Conservation (phyloP, 2,888 invertebrate species). For the Graphium colonna region DNA sequence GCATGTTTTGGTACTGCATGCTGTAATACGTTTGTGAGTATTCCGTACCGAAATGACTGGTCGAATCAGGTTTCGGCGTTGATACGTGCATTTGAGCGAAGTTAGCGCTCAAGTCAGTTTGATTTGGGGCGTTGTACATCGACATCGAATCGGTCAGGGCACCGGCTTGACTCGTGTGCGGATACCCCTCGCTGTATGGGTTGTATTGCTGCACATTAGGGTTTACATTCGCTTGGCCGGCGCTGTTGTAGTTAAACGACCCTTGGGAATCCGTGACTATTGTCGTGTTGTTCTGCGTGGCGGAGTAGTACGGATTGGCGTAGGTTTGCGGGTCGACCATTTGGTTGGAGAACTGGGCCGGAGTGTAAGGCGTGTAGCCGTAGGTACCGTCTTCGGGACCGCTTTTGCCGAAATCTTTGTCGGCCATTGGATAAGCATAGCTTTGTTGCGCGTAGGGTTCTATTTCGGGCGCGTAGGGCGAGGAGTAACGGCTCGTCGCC, state of each 20-base stretch:
- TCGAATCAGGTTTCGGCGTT: slow-evolving; percentile 43
- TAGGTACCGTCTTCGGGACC: slow-evolving; percentile 44
- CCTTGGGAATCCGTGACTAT: slow-evolving; percentile 56
- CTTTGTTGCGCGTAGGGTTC: slow-evolving; percentile 46
- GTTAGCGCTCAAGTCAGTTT: slow-evolving; percentile 48
- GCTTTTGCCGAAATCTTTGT: slow-evolving; percentile 50
- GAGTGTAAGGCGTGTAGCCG: slow-evolving; percentile 58
- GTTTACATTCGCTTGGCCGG: slow-evolving; percentile 34
- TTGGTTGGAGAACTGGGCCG: slow-evolving; percentile 53
- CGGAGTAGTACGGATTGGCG: slow-evolving; percentile 59
- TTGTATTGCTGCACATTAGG: slow-evolving; percentile 32
- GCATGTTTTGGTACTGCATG: slow-evolving; percentile 53
- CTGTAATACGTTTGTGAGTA: slow-evolving; percentile 64
- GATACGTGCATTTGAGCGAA: slow-evolving; percentile 65
- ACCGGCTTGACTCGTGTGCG: slow-evolving; percentile 34
- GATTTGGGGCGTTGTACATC: slow-evolving; percentile 36
- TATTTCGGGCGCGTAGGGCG: slow-evolving; percentile 47
- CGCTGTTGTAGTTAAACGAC: slow-evolving; percentile 32
- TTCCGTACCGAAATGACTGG: slow-evolving; percentile 40
- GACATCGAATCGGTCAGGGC: slow-evolving; percentile 44
- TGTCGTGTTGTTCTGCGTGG: slow-evolving; percentile 49
- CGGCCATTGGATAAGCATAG: slow-evolving; percentile 47
- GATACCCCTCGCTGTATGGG: slow-evolving; percentile 39
- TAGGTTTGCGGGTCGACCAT: slow-evolving; percentile 54
- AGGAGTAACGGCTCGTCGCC: slow-evolving; percentile 42